Base-by-base conservation (phyloP, 2,888 invertebrate genomes). In the Microchrysa polita region DNA sequence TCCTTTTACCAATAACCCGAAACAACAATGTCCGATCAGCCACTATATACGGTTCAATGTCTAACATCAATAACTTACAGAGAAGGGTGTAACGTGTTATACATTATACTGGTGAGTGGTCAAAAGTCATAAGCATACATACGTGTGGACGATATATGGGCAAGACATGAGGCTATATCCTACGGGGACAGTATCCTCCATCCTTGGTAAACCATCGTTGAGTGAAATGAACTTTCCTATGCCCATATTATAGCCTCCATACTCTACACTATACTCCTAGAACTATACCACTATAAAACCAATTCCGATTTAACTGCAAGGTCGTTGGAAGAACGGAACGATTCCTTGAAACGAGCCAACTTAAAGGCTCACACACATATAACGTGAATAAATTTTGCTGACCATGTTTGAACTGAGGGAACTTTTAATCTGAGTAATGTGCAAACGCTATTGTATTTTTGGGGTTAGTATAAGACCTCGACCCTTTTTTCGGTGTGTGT, bases 31-130 rank as follows among this genome's bases (percentile, higher is more conserved):
- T 34, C 27, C 27, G 27, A 34, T 34, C 27, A 34, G 2, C 2
- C 27, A 34, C 27, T 34, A n/a, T n/a, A n/a, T n/a, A 34, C 27
- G 4, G 27, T 34, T 34, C 27, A 34, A 34, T 55, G 67, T 74
- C 72, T 72, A 73, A 73, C 74, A 74, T 74, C 74, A 53, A 69
- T 75, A 71, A 75, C 52, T 72, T 73, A 53, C 63, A 61, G 55
- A 69, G 57, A 22, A 57, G 69, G 55, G 22, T 14, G 57, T 34
- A 69, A 69, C 69, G 69, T 69, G 69, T 57, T 69, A 69, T 57
- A 69, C 20, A 69, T 69, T 40, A 69, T 40, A 18, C 53, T n/a
- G 55, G 69, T 55, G 69, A 69, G 69, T 69, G 69, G 57, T 69
- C 69, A 55, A 69, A 69, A 69, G 69, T 69, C 69, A 69, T 69